These are phyloP conservation scores for Kryptolebias marmoratus DNA, from an alignment of 2,113 vertebrate species.

Conservation along the genomic window DNA sequence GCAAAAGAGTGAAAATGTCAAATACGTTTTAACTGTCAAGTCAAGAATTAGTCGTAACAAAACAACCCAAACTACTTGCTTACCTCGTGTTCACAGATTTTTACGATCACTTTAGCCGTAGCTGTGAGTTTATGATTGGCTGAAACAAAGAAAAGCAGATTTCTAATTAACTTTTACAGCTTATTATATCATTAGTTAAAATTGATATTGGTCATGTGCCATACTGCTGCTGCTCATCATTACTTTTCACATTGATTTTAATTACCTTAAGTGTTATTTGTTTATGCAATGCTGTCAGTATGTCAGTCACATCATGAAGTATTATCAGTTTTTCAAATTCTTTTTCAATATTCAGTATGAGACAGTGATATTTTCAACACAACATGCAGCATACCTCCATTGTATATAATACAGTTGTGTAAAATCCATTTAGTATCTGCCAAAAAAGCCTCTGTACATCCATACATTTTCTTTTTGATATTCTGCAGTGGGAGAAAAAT, in stretches of 20 bases:
- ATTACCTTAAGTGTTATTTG: too few species aligned
- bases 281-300: too few species aligned
- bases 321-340: too few species aligned
- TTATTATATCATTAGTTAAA: background rate
- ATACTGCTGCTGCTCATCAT: too few species aligned
- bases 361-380: background rate
- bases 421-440: slow-evolving; percentile 99
- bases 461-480: slow-evolving; percentile 99
- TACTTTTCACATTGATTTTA: too few species aligned
- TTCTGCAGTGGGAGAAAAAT: slow-evolving; percentile 75
- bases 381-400: slow-evolving; percentile 85
- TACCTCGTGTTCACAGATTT: slow-evolving; percentile 99
- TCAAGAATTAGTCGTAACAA: background rate
- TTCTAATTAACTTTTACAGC: background rate
- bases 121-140: slow-evolving; percentile 99
- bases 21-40: background rate
- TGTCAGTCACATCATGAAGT: background rate
- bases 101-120: slow-evolving; percentile 98
- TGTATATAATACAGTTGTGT: slow-evolving; percentile 99
- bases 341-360: background rate
- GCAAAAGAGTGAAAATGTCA: slow-evolving; percentile 44
- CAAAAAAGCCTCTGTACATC: slow-evolving; percentile 98
- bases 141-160: slow-evolving; percentile 67
- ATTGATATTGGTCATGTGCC: too few species aligned
- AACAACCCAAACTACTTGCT: slow-evolving; percentile 26